phyloP scores from a whole-genome alignment of 2,113 vertebrate species.

The Nyctereutes procyonoides region DNA sequence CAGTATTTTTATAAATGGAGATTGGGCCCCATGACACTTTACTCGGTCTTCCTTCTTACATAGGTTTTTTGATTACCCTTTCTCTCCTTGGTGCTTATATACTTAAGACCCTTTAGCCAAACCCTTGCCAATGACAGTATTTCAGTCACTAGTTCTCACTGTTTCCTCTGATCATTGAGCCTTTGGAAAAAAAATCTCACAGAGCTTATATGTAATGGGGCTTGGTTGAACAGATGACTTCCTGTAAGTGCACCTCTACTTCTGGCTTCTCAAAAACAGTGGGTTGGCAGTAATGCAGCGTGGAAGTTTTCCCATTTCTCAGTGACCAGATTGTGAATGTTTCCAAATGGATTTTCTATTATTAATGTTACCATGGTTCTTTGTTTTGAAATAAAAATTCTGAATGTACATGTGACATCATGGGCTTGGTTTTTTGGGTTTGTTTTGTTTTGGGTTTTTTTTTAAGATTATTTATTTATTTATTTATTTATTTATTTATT shows the following conservation, averaged over 20 bases:
- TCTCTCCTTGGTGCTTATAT: conserved; percentile 49
- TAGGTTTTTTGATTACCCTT: background rate
- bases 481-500: too few species aligned
- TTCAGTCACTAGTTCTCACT: conserved; percentile 32
- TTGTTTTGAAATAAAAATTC: conserved; percentile 86
- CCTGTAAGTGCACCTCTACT: background rate
- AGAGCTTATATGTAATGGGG: background rate
- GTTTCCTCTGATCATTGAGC: background rate
- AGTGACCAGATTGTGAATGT: conserved; percentile 81
- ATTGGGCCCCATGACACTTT: background rate
- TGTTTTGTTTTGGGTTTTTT: background rate
- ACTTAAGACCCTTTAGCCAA: conserved; percentile 25
- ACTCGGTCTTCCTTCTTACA: background rate
- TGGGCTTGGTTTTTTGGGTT: background rate
- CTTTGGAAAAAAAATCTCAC: background rate
- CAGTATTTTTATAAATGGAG: background rate
- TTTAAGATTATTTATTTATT: too few species aligned
- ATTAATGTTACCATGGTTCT: conserved; percentile 82
- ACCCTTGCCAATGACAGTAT: background rate
- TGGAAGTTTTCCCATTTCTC: conserved; percentile 63
- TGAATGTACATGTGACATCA: conserved; percentile 56
- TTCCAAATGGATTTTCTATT: conserved; percentile 84
- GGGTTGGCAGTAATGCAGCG: background rate
- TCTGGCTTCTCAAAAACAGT: background rate
- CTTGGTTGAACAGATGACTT: background rate